A percentile compares a stretch with the other conserved stretches of the same genome.
phyloP scores from a whole-genome alignment of 2,797 vertebrate species.

The Masticophis lateralis region DNA sequence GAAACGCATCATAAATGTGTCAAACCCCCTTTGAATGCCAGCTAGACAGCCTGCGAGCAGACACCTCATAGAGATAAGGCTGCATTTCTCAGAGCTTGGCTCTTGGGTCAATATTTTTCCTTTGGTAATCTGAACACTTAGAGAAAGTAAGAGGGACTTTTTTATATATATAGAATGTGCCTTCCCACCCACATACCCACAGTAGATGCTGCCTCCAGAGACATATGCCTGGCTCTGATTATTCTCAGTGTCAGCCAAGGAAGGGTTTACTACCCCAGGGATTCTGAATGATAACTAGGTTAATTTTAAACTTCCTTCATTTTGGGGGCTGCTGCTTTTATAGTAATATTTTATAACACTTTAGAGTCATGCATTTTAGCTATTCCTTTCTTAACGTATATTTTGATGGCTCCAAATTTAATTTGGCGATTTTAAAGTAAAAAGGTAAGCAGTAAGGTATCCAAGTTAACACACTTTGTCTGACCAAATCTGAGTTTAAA shows the following conservation, averaged over 20 bases:
- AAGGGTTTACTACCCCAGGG: not conserved
- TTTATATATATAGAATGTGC: not conserved
- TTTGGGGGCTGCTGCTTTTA: not conserved
- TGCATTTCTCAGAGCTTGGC: not conserved
- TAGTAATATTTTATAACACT: not conserved
- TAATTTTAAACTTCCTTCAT: not conserved
- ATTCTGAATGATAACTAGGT: not conserved
- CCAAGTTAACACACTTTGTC: not conserved
- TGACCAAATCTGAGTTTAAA: not conserved
- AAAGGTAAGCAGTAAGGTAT: not conserved
- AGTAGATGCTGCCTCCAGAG: not conserved
- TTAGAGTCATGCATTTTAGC: not conserved
- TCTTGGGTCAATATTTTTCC: not conserved
- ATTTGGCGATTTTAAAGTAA: not conserved
- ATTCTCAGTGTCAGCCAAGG: not conserved
- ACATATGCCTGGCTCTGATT: not conserved
- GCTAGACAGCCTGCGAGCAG: not conserved
- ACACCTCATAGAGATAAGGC: not conserved
- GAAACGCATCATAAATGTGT: not conserved
- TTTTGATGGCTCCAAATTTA: not conserved
- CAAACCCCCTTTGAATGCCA: not conserved
- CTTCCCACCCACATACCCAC: not conserved
- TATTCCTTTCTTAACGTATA: not conserved
- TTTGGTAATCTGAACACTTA: not conserved
- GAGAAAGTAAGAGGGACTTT: not conserved